Base-by-base conservation (phyloP, 2,888 invertebrate species). In the Graphium colonna region DNA sequence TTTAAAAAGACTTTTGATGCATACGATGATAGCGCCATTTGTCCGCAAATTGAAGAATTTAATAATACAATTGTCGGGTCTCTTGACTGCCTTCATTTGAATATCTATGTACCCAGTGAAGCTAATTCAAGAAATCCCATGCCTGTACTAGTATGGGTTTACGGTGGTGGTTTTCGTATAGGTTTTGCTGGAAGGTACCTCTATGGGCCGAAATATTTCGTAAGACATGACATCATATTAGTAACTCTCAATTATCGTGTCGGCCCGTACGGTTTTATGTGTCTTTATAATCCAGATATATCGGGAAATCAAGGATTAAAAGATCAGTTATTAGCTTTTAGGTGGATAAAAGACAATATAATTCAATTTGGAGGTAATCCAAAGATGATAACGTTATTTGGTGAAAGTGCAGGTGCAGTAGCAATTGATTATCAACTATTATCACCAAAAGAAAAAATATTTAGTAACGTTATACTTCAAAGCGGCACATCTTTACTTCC, bases 81-180 rank as follows among this genome's bases (percentile, higher is more conserved):
- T 16, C 76, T 89, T 51, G 90, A 91, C 60, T 94, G 93, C 58
- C 81, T 93, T 0, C 91, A 89, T 55, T 62, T 93, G 3, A 93
- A 92, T 67, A 88, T 93, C 0, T 93, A 91, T 63, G 90, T 91
- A 2, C 92, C 92, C 0, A 60, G 67, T 1, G 52, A 36, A 3
- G 62, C 65, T n/a, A 64, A 45, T 1, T 41, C 56, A 1, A 56
- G 46, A 13, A 56, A 68, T n/a, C 61, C 51, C 3, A 48, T 75
- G 0, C 78, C 85, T 12, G 71, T 85, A 1, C 60, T 82, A 10
- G 75, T 85, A 1, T 83, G 77, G 77, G 76, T 85, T 49, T 67
- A 81, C 26, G 84, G 85, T 13, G 86, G 84, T 10, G 71, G 73
- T 0, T 80, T 79, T 17, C 46, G 63, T 1, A 60, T 63, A 1